These are phyloP conservation scores for Leptodactylus fallax DNA, from an alignment of 2,797 vertebrate species.

Conservation along the genomic window DNA sequence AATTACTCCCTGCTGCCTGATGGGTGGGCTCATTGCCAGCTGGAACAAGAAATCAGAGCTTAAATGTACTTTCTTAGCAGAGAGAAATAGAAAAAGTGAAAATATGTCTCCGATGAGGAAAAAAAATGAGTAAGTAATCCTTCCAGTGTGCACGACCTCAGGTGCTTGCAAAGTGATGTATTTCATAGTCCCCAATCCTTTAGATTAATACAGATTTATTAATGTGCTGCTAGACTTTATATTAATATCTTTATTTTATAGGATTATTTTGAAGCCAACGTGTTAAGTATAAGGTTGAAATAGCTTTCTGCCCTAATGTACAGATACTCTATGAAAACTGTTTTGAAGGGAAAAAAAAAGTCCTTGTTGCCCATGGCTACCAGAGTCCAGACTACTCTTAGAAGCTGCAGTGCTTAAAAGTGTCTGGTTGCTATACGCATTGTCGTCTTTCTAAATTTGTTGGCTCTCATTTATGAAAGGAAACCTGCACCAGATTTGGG, in stretches of 20 bases:
- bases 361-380: background rate
- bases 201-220: slow-evolving; percentile 15
- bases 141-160: slow-evolving; percentile 27
- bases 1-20: slow-evolving; percentile 67
- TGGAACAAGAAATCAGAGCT: slow-evolving; percentile 60
- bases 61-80: slow-evolving; percentile 58
- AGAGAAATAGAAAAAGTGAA: slow-evolving; percentile 49
- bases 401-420: background rate
- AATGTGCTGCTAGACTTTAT: background rate
- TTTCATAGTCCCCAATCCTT: background rate
- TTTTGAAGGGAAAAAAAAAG: background rate
- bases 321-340: background rate
- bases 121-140: slow-evolving; percentile 27
- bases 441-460: too few species aligned
- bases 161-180: slow-evolving; percentile 1
- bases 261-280: background rate
- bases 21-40: slow-evolving; percentile 68
- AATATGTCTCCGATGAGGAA: slow-evolving; percentile 65
- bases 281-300: background rate
- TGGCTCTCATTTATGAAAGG: too few species aligned
- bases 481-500: too few species aligned
- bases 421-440: background rate
- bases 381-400: background rate
- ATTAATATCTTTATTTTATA: background rate
- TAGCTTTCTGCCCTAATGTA: background rate